Percentiles rank a stretch among this genome's conserved stretches.
phyloP scores from a whole-genome alignment of 1,140 invertebrate genomes.

The Panagrolaimus sp. region DNA sequence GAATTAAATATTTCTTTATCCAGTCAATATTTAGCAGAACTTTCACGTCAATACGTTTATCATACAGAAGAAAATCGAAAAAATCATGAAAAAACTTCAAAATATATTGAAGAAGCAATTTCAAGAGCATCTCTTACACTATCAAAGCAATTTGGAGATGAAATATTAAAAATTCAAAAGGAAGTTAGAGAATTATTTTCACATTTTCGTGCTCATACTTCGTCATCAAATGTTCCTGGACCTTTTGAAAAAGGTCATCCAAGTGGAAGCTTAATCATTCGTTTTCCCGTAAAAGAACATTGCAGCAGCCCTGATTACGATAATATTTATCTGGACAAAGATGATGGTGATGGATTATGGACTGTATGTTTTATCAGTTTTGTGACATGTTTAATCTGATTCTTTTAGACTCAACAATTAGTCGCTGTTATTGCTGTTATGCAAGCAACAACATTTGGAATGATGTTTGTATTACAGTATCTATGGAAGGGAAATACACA shows the following conservation, averaged over 20 bases:
- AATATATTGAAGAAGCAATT: conserved; percentile 42
- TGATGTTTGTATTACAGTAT: neutral
- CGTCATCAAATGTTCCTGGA: neutral
- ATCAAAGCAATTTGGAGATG: neutral
- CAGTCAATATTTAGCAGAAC: conserved; percentile 85
- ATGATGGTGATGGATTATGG: conserved; percentile 2
- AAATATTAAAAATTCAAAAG: neutral
- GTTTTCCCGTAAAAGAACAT: neutral
- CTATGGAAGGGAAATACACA: neutral
- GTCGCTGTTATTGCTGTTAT: neutral
- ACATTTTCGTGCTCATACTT: neutral
- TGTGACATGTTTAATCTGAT: no score
- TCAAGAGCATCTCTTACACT: neutral
- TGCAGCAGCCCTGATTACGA: neutral
- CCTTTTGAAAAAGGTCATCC: neutral
- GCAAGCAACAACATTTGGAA: neutral
- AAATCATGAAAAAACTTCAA: conserved; percentile 73
- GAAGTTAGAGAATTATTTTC: neutral
- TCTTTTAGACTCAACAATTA: conserved; percentile 1
- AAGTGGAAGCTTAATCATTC: neutral
- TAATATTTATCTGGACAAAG: neutral
- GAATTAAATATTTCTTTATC: conserved; percentile 93
- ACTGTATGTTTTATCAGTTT: no score
- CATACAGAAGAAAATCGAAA: conserved; percentile 90
- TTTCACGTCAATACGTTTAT: conserved; percentile 57